Evolutionary conservation across 1,140 invertebrate species (phyloP), one percentile per base, ranked within the genome.

Genomic region (Drosophila aff.): DNA sequence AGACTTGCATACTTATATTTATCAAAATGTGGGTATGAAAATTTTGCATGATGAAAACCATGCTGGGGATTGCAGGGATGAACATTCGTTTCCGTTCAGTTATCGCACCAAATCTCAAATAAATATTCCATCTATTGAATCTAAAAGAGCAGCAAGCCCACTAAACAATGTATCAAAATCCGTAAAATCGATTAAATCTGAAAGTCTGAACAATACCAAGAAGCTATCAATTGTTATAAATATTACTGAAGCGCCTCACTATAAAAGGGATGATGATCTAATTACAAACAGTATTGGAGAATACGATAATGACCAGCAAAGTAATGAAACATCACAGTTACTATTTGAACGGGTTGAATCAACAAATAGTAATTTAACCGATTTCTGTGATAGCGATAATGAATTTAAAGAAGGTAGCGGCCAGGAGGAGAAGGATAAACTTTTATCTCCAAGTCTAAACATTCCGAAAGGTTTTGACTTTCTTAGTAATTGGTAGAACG

Each of bases 391-490:
- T 40, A 74, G 61, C 16, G 77, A 89, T 44, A 73, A 52, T 31
- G 55, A 71, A 23, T 55, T 49, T 38, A 87, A 81, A 65, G 77
- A 83, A 21, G 66, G 78, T 31, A 23, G 31, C 21, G 28, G 57
- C 31, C 52, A 77, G 11, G 64, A 78, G 2, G 83, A 89, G 52
- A 80, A 75, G 18, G 50, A 62, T 11, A 65, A 78, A 53, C 68
- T 91, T 41, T 59, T 92, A 57, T 63, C 83, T 10, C 40, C 68
- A 4, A 60, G 77, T 59, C 26, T 75, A n/a, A 36, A 86, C 52
- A 79, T 92, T n/a, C 81, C 79, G 2, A 83, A 86, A n/a, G 91
- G 91, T 8, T 92, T 92, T 57, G 91, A 92, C 61, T 92, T 92
- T 64, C 67, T 92, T 18, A 92, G 76, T 53, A 92, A 92, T 66